Evolutionary conservation across 1,140 invertebrate genomes (phyloP), one percentile per base, ranked within the genome.

Genomic region (Asbolus verrucosus): DNA sequence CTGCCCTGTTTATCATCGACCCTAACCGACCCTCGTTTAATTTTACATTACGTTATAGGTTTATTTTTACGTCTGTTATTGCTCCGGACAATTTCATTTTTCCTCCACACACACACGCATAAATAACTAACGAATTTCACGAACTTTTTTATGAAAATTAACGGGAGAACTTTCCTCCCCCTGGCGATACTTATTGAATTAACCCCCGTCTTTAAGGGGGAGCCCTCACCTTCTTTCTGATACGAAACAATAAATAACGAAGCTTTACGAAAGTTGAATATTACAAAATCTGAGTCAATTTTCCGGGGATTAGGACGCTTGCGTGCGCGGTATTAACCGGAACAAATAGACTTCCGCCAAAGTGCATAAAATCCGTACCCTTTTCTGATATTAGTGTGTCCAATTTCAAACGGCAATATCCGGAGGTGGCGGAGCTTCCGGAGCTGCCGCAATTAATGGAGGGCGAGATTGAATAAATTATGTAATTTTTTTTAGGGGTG

Each of bases 201-300:
- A 30, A 30, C 4, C 4, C 9, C 27, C 27, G 9, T 30, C 9
- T 30, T 30, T 30, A 8, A 30, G 27, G 27, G 4, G 27, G 4
- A 30, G 9, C 27, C 27, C n/a, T n/a, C n/a, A n/a, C n/a, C n/a
- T n/a, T n/a, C n/a, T n/a, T n/a, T n/a, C n/a, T n/a, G n/a, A n/a
- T n/a, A n/a, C n/a, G n/a, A 4, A 6, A n/a, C 33, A 11, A 36
- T 36, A 36, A 36, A 36, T 36, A 36, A 6, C 33, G n/a, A 36
- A 36, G 33, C 11, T 2, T 36, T 36, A 36, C 11, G 33, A 36
- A 36, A 36, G 33, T 36, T 11, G 33, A 36, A 36, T 36, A 36
- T 36, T 36, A 36, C 33, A n/a, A 36, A 36, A 36, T 36, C 33
- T n/a, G 33, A n/a, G 33, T 36, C 33, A 36, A 36, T 36, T 36